Conservation (phyloP, 2,888 invertebrate genomes). For the Leptopilina syphax region DNA sequence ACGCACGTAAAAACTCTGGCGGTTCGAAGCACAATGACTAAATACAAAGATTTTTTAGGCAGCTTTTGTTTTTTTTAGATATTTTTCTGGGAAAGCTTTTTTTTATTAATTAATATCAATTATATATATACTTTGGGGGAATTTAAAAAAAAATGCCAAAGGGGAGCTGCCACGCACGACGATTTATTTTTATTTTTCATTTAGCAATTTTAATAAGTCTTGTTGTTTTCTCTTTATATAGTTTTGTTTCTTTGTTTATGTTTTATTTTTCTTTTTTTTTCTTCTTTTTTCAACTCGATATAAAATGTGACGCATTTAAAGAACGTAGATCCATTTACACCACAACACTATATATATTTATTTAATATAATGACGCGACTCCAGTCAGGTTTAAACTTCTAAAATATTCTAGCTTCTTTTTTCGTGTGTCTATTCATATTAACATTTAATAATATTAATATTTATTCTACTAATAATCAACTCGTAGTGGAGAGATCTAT, state of each 20-base stretch:
- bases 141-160: neutral
- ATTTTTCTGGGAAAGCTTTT: conserved; percentile 7
- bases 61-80: conserved; percentile 8
- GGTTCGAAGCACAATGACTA: conserved; percentile 56
- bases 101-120: neutral
- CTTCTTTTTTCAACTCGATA: conserved; percentile 31
- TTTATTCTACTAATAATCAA: conserved; percentile 67
- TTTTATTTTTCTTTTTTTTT: neutral
- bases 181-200: neutral
- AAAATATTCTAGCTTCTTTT: conserved; percentile 38
- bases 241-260: too few relatives aligned
- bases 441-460: conserved; percentile 60
- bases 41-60: conserved; percentile 23
- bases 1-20: conserved; percentile 62
- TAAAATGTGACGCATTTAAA: conserved; percentile 45
- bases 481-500: conserved; percentile 66
- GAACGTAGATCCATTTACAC: conserved; percentile 48
- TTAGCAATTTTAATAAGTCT: conserved; percentile 26
- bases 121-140: too few relatives aligned
- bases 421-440: conserved; percentile 52
- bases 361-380: conserved; percentile 10
- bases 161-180: conserved; percentile 12
- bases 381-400: conserved; percentile 42
- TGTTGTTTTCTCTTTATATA: conserved; percentile 24
- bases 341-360: neutral